Percentiles rank a stretch among this genome's conserved stretches.
Conservation (phyloP, 2,888 invertebrate genomes). For the Conus canariensis region DNA sequence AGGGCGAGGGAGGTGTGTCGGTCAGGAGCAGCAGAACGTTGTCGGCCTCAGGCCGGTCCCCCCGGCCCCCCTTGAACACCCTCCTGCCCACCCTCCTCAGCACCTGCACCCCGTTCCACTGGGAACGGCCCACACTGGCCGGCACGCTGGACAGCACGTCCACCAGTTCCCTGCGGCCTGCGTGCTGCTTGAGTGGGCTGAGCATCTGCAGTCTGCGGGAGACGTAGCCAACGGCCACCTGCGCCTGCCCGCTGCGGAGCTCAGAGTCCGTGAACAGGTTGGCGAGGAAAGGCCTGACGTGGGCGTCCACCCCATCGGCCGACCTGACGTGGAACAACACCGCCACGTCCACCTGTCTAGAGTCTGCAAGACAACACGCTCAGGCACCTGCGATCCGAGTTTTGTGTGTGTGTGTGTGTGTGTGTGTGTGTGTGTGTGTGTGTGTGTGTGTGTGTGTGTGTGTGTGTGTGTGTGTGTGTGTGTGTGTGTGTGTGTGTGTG, state of each 20-base stretch:
- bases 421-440: slow-evolving; percentile 6
- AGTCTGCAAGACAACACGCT: slow-evolving; percentile 16
- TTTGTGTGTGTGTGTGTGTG: slow-evolving; percentile 26
- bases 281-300: slow-evolving; percentile 56
- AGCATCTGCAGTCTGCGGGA: slow-evolving; percentile 64
- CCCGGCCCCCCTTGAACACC: slow-evolving; percentile 50
- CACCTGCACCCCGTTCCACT: slow-evolving; percentile 46
- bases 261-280: slow-evolving; percentile 57
- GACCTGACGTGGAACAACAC: slow-evolving; percentile 60
- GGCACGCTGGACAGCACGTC: slow-evolving; percentile 52
- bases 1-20: slow-evolving; percentile 56
- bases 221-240: slow-evolving; percentile 73
- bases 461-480: background rate
- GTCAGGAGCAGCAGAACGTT: slow-evolving; percentile 66
- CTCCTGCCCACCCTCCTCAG: slow-evolving; percentile 51
- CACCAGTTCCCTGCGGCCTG: slow-evolving; percentile 50
- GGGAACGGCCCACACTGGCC: slow-evolving; percentile 43
- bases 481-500: background rate
- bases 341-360: slow-evolving; percentile 59
- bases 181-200: slow-evolving; percentile 57
- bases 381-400: background rate
- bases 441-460: slow-evolving; percentile 4
- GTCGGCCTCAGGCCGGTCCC: slow-evolving; percentile 57
- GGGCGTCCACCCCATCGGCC: slow-evolving; percentile 53
- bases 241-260: slow-evolving; percentile 55